Evolutionary conservation across 1,140 invertebrate species (phyloP).

Genomic region (Macrosteles quadrilineatus): DNA sequence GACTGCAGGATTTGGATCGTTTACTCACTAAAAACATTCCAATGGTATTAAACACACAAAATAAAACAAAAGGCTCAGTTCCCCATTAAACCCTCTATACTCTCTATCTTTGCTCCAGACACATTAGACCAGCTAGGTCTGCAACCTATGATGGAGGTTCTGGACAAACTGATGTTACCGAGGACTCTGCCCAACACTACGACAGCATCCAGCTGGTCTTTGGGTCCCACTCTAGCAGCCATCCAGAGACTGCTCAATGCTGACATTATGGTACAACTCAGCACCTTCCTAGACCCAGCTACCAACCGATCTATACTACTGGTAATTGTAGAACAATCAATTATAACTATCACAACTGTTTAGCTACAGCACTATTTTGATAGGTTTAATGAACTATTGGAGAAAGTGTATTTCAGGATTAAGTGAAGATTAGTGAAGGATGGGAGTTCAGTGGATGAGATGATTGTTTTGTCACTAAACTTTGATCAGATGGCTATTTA

Average conservation of each 20-base stretch:
- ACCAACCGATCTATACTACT: conserved; percentile 36
- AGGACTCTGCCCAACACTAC: conserved; percentile 21
- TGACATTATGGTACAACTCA: conserved; percentile 40
- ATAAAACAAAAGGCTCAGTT: neutral
- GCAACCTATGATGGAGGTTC: conserved; percentile 36
- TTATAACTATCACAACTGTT: too few relatives aligned
- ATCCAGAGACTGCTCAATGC: conserved; percentile 39
- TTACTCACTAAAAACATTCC: neutral
- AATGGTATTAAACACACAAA: neutral
- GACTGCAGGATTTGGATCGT: too few relatives aligned
- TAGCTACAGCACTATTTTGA: too few relatives aligned
- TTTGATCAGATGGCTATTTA: too few relatives aligned
- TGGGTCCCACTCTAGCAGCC: conserved; percentile 38
- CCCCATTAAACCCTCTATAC: neutral
- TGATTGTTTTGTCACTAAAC: too few relatives aligned
- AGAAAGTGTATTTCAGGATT: too few relatives aligned
- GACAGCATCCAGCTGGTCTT: conserved; percentile 28
- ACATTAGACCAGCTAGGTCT: conserved; percentile 36
- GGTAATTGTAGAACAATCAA: too few relatives aligned
- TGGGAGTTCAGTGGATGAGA: too few relatives aligned
- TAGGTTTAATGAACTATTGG: too few relatives aligned
- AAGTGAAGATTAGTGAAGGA: too few relatives aligned
- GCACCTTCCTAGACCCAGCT: conserved; percentile 25
- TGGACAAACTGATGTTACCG: conserved; percentile 35
- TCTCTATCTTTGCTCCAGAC: conserved; percentile 32